Conservation (phyloP, 2,797 vertebrate species). For the Anguilla marmorata region DNA sequence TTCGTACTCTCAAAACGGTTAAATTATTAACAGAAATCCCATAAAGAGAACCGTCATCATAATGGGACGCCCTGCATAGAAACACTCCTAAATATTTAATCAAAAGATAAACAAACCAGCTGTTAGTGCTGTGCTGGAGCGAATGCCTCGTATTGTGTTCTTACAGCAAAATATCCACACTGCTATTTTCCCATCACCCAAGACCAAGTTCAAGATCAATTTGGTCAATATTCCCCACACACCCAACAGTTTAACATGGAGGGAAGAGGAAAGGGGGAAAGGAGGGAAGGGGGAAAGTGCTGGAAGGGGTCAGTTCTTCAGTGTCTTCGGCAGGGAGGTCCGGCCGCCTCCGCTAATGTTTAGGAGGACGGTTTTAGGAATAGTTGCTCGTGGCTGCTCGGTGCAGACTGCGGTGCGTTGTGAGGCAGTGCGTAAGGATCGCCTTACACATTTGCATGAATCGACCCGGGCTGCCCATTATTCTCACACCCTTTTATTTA, state of each 20-base stretch:
- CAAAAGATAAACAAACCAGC: conserved; percentile 55
- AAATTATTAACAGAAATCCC: conserved; percentile 57
- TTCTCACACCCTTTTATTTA: conserved; percentile 32
- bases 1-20: conserved; percentile 38
- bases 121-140: conserved; percentile 32
- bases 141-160: background rate
- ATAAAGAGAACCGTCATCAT: conserved; percentile 45
- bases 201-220: background rate
- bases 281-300: background rate
- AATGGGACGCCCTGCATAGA: conserved; percentile 48
- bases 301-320: background rate
- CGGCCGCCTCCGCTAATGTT: background rate
- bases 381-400: background rate
- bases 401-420: background rate
- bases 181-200: background rate
- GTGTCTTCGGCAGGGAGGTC: background rate
- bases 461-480: background rate
- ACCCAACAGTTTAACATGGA: background rate
- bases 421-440: background rate
- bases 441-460: background rate
- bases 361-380: background rate
- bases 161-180: too few relatives aligned
- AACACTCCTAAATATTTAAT: conserved; percentile 59
- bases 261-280: background rate
- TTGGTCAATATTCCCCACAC: background rate